Evolutionary conservation across 2,888 invertebrate species (phyloP).

Genomic region (Tenthredo notha): DNA sequence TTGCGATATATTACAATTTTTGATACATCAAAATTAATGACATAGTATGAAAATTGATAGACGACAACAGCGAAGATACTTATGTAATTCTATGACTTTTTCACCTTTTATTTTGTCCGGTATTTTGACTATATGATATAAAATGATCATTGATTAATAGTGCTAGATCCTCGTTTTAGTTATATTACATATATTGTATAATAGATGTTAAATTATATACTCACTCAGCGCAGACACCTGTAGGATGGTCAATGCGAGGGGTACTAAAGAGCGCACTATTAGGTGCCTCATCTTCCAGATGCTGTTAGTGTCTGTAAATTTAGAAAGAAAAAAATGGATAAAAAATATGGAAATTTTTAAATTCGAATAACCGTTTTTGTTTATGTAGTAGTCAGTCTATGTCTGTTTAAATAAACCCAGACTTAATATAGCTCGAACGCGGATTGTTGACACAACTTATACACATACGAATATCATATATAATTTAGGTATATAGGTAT

Average conservation of each 20-base stretch:
- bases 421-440: neutral
- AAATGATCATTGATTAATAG: constrained; percentile 56
- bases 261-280: constrained; percentile 67
- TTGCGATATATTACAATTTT: neutral
- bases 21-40: neutral
- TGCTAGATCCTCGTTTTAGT: neutral
- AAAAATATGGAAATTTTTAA: neutral
- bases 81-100: constrained; percentile 50
- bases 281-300: constrained; percentile 56
- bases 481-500: neutral
- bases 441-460: constrained; percentile 1
- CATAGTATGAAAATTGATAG: neutral
- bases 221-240: constrained; percentile 72
- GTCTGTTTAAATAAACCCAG: neutral
- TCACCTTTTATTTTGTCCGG: constrained; percentile 70
- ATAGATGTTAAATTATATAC: constrained; percentile 61
- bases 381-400: neutral
- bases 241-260: constrained; percentile 62
- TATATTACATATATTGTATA: neutral
- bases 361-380: neutral
- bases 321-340: constrained; percentile 51
- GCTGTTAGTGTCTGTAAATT: constrained; percentile 63
- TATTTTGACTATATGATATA: constrained; percentile 71
- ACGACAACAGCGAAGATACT: neutral
- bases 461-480: neutral